Conservation (phyloP, 2,113 vertebrate genomes). For the Arothron firmamentum region DNA sequence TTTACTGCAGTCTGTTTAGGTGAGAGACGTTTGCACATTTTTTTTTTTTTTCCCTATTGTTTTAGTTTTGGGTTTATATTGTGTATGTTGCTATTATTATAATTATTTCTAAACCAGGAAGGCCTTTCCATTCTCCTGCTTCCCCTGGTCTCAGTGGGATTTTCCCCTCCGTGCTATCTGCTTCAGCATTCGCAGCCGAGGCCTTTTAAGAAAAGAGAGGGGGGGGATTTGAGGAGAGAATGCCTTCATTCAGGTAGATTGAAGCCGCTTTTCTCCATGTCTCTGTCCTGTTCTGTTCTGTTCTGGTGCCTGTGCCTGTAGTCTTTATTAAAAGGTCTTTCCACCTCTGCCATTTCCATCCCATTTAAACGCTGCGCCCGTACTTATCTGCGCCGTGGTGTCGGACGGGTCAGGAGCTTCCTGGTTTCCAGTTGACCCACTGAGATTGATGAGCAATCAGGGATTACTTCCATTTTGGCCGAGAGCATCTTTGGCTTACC, state of each 20-base stretch:
- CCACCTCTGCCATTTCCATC: too few relatives aligned
- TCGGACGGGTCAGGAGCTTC: too few relatives aligned
- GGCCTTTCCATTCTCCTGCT: constrained; percentile 20
- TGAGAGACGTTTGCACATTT: constrained; percentile 71
- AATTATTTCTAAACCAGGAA: constrained; percentile 58
- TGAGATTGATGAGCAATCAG: not conserved
- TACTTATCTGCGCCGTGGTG: too few relatives aligned
- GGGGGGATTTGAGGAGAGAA: not conserved
- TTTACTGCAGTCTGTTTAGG: constrained; percentile 71
- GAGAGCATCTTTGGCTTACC: not conserved
- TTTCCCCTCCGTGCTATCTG: constrained; percentile 16
- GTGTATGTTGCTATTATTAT: constrained; percentile 44
- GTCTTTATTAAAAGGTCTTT: too few relatives aligned
- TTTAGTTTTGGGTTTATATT: constrained; percentile 50
- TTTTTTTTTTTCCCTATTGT: constrained; percentile 40
- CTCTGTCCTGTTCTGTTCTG: not conserved
- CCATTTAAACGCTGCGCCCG: too few relatives aligned
- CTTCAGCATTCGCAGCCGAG: constrained; percentile 11
- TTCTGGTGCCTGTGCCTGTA: too few relatives aligned
- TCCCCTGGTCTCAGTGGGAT: constrained; percentile 15
- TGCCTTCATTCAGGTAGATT: not conserved
- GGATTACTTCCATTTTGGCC: not conserved
- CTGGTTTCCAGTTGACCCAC: too few relatives aligned
- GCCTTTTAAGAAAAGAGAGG: constrained; percentile 4
- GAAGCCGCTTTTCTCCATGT: not conserved